Evolutionary conservation across 2,888 invertebrate genomes (phyloP).

Genomic region (Chloroclystis v-ata): DNA sequence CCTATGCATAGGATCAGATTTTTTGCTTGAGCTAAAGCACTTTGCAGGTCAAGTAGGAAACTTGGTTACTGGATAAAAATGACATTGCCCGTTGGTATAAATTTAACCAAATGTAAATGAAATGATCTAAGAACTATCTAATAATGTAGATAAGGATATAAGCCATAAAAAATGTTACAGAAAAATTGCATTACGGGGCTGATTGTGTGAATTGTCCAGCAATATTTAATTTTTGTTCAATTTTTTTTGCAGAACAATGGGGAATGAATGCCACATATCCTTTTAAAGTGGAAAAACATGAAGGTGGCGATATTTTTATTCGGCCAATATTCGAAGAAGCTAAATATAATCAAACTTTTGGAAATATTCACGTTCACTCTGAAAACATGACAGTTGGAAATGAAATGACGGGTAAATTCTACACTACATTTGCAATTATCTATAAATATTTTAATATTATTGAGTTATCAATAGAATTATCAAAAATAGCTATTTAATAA

Average conservation of each 20-base stretch:
- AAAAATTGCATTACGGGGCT: too few species aligned
- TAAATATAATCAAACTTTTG: slow-evolving; percentile 5
- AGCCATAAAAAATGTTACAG: too few species aligned
- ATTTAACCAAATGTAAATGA: too few species aligned
- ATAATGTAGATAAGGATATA: too few species aligned
- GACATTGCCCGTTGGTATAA: too few species aligned
- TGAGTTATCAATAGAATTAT: too few species aligned
- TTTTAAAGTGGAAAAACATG: slow-evolving; percentile 11
- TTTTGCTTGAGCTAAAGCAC: neutral
- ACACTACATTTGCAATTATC: too few species aligned
- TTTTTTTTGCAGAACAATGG: slow-evolving; percentile 9
- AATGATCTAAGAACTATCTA: too few species aligned
- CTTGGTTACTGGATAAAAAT: neutral
- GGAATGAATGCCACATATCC: slow-evolving; percentile 5
- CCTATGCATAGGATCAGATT: neutral
- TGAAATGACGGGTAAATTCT: slow-evolving; percentile 5
- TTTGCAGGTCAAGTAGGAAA: neutral
- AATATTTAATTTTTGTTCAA: too few species aligned
- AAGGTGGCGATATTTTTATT: slow-evolving; percentile 10
- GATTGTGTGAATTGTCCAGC: too few species aligned
- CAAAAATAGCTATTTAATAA: too few species aligned
- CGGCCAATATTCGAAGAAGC: slow-evolving; percentile 5
- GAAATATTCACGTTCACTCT: slow-evolving; percentile 3
- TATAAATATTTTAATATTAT: too few species aligned
- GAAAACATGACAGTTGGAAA: slow-evolving; percentile 2